These are phyloP conservation scores for Apodemus speciosus DNA, from an alignment of 2,113 vertebrate species.

Conservation along the genomic window DNA sequence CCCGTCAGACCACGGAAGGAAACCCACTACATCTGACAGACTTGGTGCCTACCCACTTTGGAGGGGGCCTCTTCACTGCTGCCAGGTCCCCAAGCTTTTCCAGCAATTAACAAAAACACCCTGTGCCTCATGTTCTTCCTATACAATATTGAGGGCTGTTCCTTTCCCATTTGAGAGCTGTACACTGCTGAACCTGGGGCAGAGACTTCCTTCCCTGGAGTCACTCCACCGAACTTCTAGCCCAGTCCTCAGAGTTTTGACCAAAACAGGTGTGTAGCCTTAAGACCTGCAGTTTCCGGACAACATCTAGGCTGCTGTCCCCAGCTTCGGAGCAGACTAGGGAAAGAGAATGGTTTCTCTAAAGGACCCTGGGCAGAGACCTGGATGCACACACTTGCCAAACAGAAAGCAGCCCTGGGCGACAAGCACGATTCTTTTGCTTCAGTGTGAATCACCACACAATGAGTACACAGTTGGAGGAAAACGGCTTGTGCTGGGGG, in stretches of 20 bases:
- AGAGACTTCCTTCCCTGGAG: too few relatives aligned
- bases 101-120: not conserved
- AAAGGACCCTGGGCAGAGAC: constrained; percentile 14
- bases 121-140: constrained; percentile 3
- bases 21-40: not conserved
- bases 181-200: too few relatives aligned
- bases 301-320: constrained; percentile 23
- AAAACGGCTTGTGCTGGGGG: not conserved
- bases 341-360: constrained; percentile 7
- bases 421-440: constrained; percentile 47
- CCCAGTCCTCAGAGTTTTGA: too few relatives aligned
- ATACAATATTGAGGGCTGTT: too few relatives aligned
- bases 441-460: constrained; percentile 20
- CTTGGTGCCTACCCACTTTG: not conserved
- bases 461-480: constrained; percentile 37
- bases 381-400: not conserved
- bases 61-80: fast-evolving
- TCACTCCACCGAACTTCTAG: too few relatives aligned
- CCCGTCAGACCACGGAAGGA: not conserved
- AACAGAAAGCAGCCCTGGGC: constrained; percentile 42
- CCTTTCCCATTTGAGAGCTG: too few relatives aligned
- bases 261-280: too few relatives aligned
- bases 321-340: not conserved
- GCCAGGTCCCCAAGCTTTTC: not conserved
- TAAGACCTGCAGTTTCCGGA: not conserved